These are phyloP conservation scores for Propithecus deckenii DNA, from an alignment of 2,797 vertebrate species.

Conservation along the genomic window DNA sequence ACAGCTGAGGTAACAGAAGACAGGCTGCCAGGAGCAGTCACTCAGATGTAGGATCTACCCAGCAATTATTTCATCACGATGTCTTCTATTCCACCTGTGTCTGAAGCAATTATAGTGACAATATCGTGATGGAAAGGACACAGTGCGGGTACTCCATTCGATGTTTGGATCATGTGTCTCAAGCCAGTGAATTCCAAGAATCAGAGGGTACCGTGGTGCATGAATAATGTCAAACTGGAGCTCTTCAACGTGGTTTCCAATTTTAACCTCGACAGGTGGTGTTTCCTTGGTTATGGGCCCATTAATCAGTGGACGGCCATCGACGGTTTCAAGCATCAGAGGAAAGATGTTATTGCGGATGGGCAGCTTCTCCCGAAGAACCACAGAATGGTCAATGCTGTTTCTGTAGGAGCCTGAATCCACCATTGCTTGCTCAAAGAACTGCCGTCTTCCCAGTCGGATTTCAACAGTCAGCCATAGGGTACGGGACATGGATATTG, in stretches of 20 bases:
- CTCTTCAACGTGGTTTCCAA: slow-evolving; percentile 58
- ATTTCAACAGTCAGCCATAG: slow-evolving; percentile 65
- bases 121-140: slow-evolving; percentile 57
- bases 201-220: slow-evolving; percentile 36
- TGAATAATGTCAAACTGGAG: slow-evolving; percentile 63
- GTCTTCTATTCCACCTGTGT: slow-evolving; percentile 57
- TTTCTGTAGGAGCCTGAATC: slow-evolving; percentile 65
- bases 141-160: slow-evolving; percentile 18
- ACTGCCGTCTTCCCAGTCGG: slow-evolving; percentile 37
- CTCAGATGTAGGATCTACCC: slow-evolving; percentile 35
- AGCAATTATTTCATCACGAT: slow-evolving; percentile 53
- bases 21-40: slow-evolving; percentile 14
- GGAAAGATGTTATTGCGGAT: slow-evolving; percentile 49
- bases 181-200: slow-evolving; percentile 69
- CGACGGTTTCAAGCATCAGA: slow-evolving; percentile 50
- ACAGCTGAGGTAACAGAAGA: slow-evolving; percentile 58
- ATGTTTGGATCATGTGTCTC: slow-evolving; percentile 50
- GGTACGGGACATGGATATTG: slow-evolving; percentile 53
- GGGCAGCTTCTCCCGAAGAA: slow-evolving; percentile 57
- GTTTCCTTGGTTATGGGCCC: slow-evolving; percentile 62
- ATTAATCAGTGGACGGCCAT: slow-evolving; percentile 42
- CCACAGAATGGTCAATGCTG: slow-evolving; percentile 50
- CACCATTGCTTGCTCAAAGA: slow-evolving; percentile 62
- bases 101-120: slow-evolving; percentile 63
- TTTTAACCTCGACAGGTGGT: slow-evolving; percentile 63